Percentiles rank a stretch among this genome's conserved stretches.
Evolutionary conservation across 2,797 vertebrate genomes (phyloP).

Genomic region (Galago senegalensis): DNA sequence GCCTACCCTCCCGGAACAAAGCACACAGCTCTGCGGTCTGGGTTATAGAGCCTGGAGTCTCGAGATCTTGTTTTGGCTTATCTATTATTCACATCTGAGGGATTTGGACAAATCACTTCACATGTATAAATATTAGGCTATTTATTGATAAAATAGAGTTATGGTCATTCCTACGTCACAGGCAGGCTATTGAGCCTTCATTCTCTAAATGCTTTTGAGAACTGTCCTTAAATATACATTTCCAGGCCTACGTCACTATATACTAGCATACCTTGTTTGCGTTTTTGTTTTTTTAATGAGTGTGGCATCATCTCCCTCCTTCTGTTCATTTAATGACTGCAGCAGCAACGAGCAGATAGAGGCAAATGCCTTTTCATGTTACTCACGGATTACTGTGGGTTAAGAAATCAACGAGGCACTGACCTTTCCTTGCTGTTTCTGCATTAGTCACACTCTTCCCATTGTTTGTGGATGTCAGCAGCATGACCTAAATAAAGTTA

Average conservation of each 20-base stretch:
- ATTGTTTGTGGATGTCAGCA: conserved; percentile 70
- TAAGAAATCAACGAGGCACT: conserved; percentile 50
- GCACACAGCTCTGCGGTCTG: not conserved
- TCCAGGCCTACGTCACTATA: not conserved
- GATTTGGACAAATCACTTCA: not conserved
- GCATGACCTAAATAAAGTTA: conserved; percentile 72
- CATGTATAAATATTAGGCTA: not conserved
- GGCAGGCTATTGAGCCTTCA: not conserved
- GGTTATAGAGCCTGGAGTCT: not conserved
- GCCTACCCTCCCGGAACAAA: not conserved
- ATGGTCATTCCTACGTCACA: conserved; percentile 39
- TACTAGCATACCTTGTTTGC: not conserved
- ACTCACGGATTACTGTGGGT: conserved; percentile 58
- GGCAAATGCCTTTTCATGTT: not conserved
- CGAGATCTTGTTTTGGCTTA: not conserved
- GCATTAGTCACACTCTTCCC: conserved; percentile 64
- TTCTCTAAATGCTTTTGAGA: conserved; percentile 34
- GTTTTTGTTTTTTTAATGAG: not conserved
- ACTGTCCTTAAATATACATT: conserved; percentile 39
- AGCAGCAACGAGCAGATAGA: conserved; percentile 23
- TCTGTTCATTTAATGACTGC: conserved; percentile 53
- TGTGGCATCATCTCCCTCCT: conserved; percentile 15
- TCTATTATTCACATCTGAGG: not conserved
- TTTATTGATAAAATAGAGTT: conserved; percentile 18
- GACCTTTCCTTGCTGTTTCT: conserved; percentile 80